Conservation (phyloP, 2,113 vertebrate genomes). For the Pantherophis guttatus region DNA sequence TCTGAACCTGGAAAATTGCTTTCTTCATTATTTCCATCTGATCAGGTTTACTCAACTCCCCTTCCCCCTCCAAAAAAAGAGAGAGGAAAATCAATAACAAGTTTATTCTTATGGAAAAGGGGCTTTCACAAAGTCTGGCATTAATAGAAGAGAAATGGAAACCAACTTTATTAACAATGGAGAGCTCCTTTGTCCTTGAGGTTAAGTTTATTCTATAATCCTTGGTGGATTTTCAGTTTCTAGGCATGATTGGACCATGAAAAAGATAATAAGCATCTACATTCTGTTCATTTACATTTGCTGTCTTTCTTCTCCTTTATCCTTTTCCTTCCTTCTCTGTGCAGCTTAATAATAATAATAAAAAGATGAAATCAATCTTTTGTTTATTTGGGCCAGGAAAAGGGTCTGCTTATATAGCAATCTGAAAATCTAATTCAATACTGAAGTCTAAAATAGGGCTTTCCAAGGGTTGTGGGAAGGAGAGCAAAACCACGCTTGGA, state of each 20-base stretch:
- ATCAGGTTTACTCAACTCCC: background rate
- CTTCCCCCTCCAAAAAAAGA: background rate
- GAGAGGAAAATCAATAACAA: background rate
- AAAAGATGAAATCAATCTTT: background rate
- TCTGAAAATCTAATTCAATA: background rate
- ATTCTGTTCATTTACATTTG: background rate
- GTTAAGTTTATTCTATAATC: background rate
- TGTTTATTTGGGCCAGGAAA: background rate
- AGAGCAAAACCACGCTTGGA: conserved; percentile 30
- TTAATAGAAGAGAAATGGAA: background rate
- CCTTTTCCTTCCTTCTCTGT: background rate
- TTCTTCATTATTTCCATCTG: background rate
- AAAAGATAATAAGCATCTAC: background rate
- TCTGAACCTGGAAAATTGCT: background rate
- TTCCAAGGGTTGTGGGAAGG: background rate
- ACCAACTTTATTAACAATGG: background rate
- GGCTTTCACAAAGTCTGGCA: background rate
- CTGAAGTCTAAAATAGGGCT: background rate
- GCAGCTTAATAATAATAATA: too few relatives aligned
- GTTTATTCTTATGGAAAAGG: background rate
- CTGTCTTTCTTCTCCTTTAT: background rate
- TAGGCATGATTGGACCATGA: background rate
- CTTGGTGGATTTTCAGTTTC: background rate
- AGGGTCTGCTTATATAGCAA: background rate
- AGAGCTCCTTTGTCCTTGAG: background rate